Evolutionary conservation across 2,113 vertebrate species (phyloP).

Genomic region (Tor tambroides): DNA sequence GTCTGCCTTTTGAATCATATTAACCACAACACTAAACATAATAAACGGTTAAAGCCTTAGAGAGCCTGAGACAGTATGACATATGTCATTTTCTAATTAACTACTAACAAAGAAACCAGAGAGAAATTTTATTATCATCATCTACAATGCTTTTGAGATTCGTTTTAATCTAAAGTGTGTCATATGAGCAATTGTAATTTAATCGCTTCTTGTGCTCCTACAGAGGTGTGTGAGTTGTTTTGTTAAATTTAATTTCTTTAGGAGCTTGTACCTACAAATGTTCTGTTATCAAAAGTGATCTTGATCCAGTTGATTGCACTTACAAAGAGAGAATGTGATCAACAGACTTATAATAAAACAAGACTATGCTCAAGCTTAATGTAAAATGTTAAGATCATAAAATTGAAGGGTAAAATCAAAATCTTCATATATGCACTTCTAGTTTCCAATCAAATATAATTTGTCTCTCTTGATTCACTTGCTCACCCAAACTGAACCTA

Average conservation of each 20-base stretch:
- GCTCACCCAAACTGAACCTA: not conserved
- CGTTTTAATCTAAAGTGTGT: not conserved
- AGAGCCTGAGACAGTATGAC: not conserved
- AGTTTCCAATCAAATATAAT: not conserved
- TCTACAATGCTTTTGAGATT: not conserved
- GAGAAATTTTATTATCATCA: not conserved
- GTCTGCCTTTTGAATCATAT: conserved; percentile 32
- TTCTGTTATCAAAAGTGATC: not conserved
- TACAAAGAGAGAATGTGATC: not conserved
- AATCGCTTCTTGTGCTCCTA: not conserved
- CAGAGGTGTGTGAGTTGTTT: not conserved
- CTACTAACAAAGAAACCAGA: not conserved
- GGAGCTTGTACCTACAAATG: not conserved
- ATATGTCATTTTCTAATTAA: not conserved
- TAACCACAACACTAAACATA: not conserved
- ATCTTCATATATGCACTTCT: not conserved
- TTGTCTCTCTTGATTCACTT: not conserved
- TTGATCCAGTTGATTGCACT: not conserved
- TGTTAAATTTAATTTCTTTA: not conserved
- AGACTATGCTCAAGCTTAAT: not conserved
- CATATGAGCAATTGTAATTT: not conserved
- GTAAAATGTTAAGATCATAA: not conserved
- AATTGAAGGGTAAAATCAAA: not conserved
- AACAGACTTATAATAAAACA: not conserved
- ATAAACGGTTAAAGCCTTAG: not conserved